Conservation (phyloP, 2,113 vertebrate species). For the Ranitomeya imitator region DNA sequence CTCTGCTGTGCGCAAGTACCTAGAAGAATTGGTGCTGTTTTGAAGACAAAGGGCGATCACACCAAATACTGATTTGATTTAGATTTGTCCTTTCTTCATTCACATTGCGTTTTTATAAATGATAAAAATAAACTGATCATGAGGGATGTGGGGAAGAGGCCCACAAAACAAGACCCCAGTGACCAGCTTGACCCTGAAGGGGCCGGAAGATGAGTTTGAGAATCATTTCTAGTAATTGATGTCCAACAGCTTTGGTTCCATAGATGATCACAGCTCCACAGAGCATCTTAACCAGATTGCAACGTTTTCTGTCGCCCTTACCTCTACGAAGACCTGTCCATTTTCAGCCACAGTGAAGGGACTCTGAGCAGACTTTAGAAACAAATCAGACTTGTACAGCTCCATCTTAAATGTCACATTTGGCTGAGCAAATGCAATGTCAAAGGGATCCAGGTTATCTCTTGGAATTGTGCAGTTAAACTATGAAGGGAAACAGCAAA, state of each 20-base stretch:
- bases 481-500: slow-evolving; percentile 67
- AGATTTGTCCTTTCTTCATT: too few species aligned
- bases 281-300: background rate
- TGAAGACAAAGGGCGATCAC: too few species aligned
- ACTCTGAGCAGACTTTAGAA: slow-evolving; percentile 72
- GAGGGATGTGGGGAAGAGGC: too few species aligned
- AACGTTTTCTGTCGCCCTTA: slow-evolving; percentile 63
- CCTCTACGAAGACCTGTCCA: slow-evolving; percentile 86
- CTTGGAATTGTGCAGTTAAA: slow-evolving; percentile 87
- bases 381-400: slow-evolving; percentile 77
- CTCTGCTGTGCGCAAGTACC: too few species aligned
- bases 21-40: too few species aligned
- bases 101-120: too few species aligned
- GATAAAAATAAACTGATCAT: too few species aligned
- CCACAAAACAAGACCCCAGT: too few species aligned
- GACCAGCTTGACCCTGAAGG: too few species aligned
- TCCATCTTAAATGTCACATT: slow-evolving; percentile 87
- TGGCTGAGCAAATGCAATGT: slow-evolving; percentile 60
- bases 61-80: too few species aligned
- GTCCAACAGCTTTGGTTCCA: background rate
- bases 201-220: too few species aligned
- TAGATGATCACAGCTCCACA: background rate
- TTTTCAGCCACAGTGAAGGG: slow-evolving; percentile 81
- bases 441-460: slow-evolving; percentile 59
- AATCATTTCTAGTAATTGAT: too few species aligned